These are phyloP conservation scores for Drosophila acutilabella DNA, from an alignment of 2,888 invertebrate species.

Conservation along the genomic window DNA sequence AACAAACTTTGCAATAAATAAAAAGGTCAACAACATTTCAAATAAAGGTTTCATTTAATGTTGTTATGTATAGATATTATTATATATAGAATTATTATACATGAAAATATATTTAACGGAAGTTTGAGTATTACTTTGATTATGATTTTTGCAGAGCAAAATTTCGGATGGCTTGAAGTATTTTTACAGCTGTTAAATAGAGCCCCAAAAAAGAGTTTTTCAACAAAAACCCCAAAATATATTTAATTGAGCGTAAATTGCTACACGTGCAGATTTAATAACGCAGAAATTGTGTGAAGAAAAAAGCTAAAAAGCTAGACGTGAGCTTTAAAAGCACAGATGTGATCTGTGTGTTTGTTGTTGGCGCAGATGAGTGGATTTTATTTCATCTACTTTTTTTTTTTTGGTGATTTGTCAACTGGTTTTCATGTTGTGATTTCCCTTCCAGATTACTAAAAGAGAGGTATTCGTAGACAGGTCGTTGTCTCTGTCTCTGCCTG, in stretches of 20 bases:
- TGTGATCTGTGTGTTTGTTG: slow-evolving; percentile 7
- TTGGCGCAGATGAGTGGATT: slow-evolving; percentile 26
- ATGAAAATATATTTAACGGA: too few species aligned
- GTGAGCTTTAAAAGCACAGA: slow-evolving; percentile 56
- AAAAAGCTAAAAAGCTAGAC: slow-evolving; percentile 36
- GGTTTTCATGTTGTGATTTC: slow-evolving; percentile 28
- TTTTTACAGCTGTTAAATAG: too few species aligned
- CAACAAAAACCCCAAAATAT: slow-evolving; percentile 17
- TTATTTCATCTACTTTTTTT: slow-evolving; percentile 2
- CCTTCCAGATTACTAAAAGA: background rate
- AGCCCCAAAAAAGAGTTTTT: slow-evolving; percentile 10
- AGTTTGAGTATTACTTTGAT: background rate
- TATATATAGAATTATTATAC: too few species aligned
- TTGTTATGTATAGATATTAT: too few species aligned
- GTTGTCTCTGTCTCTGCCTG: slow-evolving; percentile 26
- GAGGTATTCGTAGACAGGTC: slow-evolving; percentile 9
- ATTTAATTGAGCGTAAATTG: slow-evolving; percentile 30
- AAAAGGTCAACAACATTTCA: too few species aligned
- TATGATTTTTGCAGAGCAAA: background rate
- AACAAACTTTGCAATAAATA: too few species aligned
- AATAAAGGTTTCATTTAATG: too few species aligned
- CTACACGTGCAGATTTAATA: slow-evolving; percentile 52
- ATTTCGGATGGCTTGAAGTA: too few species aligned
- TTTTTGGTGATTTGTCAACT: slow-evolving; percentile 35
- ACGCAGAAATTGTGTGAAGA: slow-evolving; percentile 9